Conservation (phyloP, 53 echinoderm and acorn worm genomes). For the Paracentrotus lividus region DNA sequence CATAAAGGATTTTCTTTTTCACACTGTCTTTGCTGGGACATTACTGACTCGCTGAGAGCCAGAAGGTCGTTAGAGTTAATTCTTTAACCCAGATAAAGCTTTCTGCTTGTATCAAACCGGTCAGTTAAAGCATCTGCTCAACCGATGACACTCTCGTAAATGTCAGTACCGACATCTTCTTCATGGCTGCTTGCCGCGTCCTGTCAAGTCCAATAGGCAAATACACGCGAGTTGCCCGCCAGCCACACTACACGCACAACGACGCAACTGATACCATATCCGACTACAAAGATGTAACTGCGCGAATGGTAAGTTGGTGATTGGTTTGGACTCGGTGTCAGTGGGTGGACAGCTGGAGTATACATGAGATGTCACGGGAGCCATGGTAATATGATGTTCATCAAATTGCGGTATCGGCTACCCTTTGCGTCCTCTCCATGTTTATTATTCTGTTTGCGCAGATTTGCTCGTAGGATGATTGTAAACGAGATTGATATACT, state of each 20-base stretch:
- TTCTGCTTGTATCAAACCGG: too few species aligned
- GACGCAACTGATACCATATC: too few species aligned
- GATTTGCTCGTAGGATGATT: not conserved
- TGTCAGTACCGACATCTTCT: constrained; percentile 20
- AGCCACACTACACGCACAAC: too few species aligned
- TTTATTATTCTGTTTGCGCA: not conserved
- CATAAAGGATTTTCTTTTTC: not conserved
- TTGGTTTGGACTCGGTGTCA: too few species aligned
- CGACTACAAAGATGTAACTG: too few species aligned
- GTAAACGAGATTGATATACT: not conserved
- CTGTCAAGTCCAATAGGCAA: not conserved
- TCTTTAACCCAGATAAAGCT: too few species aligned
- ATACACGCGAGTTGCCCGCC: not conserved
- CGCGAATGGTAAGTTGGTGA: too few species aligned
- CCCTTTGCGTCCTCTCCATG: not conserved
- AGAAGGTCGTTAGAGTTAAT: too few species aligned
- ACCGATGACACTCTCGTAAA: not conserved
- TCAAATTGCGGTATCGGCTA: not conserved
- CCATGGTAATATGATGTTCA: not conserved
- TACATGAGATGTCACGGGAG: not conserved
- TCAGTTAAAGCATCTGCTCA: not conserved
- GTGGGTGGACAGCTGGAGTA: not conserved
- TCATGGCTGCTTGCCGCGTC: not conserved
- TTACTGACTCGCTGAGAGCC: too few species aligned
- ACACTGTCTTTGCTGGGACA: constrained; percentile 53